Base-by-base conservation (phyloP, 2,888 invertebrate species). In the Herminia tarsipennalis region DNA sequence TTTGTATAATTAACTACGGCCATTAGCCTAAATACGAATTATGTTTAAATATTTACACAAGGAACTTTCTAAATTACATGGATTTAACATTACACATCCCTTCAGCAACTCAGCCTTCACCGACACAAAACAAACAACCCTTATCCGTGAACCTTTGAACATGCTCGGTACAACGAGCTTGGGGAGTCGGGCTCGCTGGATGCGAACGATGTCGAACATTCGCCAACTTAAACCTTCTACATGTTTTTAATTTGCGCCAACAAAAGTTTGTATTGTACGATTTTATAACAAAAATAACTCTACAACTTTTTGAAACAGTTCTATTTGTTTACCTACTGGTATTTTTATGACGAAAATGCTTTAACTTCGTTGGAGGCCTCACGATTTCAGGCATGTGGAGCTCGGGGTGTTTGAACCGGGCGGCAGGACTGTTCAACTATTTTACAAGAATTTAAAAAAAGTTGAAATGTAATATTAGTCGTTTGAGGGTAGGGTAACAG, bases 161-260 rank as follows among this genome's bases (percentile, higher is more conserved):
- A 41, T 35, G 34, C 16, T 16, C 16, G n/a, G 4, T 12, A 32
- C 32, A 27, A 14, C 32, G 2, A 25, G 29, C 13, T 18, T 2
- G 1, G n/a, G n/a, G n/a, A n/a, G n/a, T n/a, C n/a, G n/a, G 16
- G 24, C 9, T 16, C 29, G n/a, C 10, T 27, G 8, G 14, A 21
- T 9, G 14, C 12, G 12, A 0, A 34, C 12, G 4, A 17, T 24
- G 35, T 25, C 9, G n/a, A 14, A 22, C 14, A 21, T 22, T 34
- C 14, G 9, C 29, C 1, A 9, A 9, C n/a, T 29, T 17, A 1
- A 16, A 17, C 14, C 30, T 30, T 30, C 27, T n/a, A 3, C 28
- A 10, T 28, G 27, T 37, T 37, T 20, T 28, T 37, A 28, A 37
- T 21, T 28, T 29, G 28, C 18, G 5, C n/a, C 28, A 13, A 36